Percentiles rank a stretch among this genome's conserved stretches.
Conservation (phyloP, 2,113 vertebrate genomes). For the Mastomys natalensis region DNA sequence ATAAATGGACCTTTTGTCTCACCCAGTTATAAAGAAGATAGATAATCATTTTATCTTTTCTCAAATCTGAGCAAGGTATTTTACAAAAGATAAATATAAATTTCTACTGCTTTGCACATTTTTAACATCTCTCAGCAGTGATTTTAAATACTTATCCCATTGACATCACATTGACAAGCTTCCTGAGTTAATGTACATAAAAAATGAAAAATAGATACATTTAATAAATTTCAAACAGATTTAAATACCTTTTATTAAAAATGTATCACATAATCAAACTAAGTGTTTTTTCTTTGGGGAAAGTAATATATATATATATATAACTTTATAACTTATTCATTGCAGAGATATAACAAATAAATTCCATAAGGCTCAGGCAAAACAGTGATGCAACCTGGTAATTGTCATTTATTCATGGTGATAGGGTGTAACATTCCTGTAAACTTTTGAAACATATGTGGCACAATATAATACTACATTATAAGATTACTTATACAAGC, state of each 20-base stretch:
- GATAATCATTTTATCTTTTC: not conserved
- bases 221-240: not conserved
- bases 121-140: not conserved
- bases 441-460: not conserved
- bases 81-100: slow-evolving; percentile 2
- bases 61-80: not conserved
- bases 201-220: slow-evolving; percentile 4
- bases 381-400: not conserved
- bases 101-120: not conserved
- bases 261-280: not conserved
- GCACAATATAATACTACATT: not conserved
- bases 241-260: slow-evolving; percentile 23
- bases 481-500: not conserved
- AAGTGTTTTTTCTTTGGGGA: not conserved
- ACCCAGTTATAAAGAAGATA: not conserved
- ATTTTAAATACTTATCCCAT: slow-evolving; percentile 40
- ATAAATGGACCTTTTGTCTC: slow-evolving; percentile 10
- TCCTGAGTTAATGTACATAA: not conserved
- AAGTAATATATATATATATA: not conserved
- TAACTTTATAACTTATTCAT: slow-evolving; percentile 23
- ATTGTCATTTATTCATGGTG: not conserved
- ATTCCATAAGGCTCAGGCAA: not conserved
- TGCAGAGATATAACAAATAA: not conserved
- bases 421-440: not conserved
- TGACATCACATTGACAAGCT: not conserved